A percentile compares a stretch with the other conserved stretches of the same genome.
phyloP scores from a whole-genome alignment of 2,888 invertebrate species.

The Zaprionus bogoriensis region DNA sequence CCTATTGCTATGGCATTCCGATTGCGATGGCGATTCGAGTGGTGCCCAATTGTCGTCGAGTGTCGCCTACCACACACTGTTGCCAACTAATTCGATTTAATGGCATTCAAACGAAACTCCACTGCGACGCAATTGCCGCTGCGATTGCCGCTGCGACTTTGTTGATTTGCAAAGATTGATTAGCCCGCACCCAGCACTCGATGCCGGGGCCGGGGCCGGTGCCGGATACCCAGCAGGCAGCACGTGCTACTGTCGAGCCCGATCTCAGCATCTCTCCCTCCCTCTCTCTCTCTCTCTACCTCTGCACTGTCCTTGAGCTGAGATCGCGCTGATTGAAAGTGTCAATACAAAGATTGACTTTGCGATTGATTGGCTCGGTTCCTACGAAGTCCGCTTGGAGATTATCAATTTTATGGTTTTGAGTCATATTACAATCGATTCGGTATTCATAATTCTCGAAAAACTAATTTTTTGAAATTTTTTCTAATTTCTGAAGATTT shows the following conservation, averaged over 20 bases:
- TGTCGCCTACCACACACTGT: conserved; percentile 2
- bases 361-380: neutral
- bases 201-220: too few relatives aligned
- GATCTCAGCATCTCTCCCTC: neutral
- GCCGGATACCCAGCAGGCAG: neutral
- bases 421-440: too few relatives aligned
- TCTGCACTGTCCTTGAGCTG: neutral
- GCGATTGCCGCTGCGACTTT: neutral
- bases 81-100: conserved; percentile 11
- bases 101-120: too few relatives aligned
- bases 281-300: neutral
- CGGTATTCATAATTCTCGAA: too few relatives aligned
- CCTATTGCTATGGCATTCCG: too few relatives aligned
- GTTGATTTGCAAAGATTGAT: conserved; percentile 3
- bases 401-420: too few relatives aligned
- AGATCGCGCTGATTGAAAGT: too few relatives aligned
- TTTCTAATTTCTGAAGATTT: too few relatives aligned
- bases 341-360: neutral
- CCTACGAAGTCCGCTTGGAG: too few relatives aligned
- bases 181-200: conserved; percentile 4
- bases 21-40: conserved; percentile 3
- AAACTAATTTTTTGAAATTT: too few relatives aligned
- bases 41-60: neutral
- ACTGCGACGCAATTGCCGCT: too few relatives aligned
- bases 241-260: neutral